Evolutionary conservation across 2,797 vertebrate genomes (phyloP).

Genomic region (Myotis vivesi): DNA sequence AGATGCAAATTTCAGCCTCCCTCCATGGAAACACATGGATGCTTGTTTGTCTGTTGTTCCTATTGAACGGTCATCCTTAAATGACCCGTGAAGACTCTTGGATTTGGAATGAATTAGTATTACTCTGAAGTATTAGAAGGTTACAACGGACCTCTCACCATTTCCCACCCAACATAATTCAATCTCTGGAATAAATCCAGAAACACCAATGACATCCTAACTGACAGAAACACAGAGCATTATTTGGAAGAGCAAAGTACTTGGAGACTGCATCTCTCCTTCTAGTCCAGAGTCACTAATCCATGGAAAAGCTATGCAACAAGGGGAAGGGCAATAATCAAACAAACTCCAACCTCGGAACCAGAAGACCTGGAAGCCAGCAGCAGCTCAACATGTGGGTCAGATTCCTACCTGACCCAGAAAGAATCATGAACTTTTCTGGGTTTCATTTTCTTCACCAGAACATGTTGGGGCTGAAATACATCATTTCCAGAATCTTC

Average conservation of each 20-base stretch:
- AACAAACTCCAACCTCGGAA: neutral
- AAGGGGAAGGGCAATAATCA: neutral
- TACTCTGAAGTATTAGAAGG: neutral
- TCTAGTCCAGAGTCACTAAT: neutral
- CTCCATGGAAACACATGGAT: neutral
- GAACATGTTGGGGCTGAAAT: neutral
- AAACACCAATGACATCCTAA: neutral
- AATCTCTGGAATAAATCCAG: neutral
- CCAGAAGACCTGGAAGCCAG: neutral
- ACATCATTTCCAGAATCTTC: neutral
- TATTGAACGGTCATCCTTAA: neutral
- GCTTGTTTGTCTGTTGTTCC: neutral
- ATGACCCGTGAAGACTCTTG: neutral
- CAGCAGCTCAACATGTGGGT: neutral
- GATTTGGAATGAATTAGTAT: neutral
- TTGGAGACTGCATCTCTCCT: neutral
- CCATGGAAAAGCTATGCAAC: neutral
- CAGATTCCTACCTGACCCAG: neutral
- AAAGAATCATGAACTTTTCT: neutral
- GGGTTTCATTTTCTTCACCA: neutral
- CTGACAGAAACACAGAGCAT: no score
- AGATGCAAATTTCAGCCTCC: neutral
- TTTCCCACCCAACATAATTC: neutral
- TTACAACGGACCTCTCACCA: neutral
- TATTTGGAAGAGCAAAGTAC: neutral